Evolutionary conservation across 35 echinoderm and acorn worm species (phyloP).

Genomic region (Apostichopus japonicus): DNA sequence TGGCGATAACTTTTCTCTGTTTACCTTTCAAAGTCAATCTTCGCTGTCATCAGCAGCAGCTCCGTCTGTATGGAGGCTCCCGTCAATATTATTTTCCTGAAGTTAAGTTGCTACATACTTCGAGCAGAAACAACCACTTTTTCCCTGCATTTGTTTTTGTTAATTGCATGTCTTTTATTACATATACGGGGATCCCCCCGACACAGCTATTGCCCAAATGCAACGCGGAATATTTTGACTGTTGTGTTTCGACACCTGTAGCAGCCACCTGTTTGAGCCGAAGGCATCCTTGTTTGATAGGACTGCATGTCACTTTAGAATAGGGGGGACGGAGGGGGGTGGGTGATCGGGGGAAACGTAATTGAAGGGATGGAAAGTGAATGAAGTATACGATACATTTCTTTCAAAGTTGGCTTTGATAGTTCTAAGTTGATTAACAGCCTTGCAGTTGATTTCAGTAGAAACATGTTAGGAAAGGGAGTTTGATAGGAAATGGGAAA

Average conservation of each 20-base stretch:
- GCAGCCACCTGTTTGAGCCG: neutral
- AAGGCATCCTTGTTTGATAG: neutral
- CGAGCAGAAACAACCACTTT: neutral
- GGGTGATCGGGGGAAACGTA: neutral
- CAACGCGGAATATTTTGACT: neutral
- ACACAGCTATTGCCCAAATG: neutral
- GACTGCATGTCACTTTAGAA: neutral
- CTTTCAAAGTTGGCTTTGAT: too few relatives aligned
- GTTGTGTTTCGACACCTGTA: neutral
- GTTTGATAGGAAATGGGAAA: neutral
- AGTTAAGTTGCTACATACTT: conserved; percentile 35
- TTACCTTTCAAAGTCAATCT: conserved; percentile 43
- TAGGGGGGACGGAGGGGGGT: too few relatives aligned
- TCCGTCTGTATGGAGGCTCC: conserved; percentile 11
- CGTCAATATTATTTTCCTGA: conserved; percentile 40
- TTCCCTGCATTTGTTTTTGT: conserved; percentile 27
- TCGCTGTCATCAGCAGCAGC: conserved; percentile 27
- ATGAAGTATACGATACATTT: too few relatives aligned
- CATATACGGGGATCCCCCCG: neutral
- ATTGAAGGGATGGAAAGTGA: too few relatives aligned
- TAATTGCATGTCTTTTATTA: too few relatives aligned
- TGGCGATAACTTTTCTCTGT: conserved; percentile 6
- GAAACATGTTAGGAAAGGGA: too few relatives aligned
- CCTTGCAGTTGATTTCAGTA: too few relatives aligned
- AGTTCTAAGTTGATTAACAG: too few relatives aligned